Evolutionary conservation across 2,797 vertebrate genomes (phyloP).

Genomic region (Malacoraja senta): DNA sequence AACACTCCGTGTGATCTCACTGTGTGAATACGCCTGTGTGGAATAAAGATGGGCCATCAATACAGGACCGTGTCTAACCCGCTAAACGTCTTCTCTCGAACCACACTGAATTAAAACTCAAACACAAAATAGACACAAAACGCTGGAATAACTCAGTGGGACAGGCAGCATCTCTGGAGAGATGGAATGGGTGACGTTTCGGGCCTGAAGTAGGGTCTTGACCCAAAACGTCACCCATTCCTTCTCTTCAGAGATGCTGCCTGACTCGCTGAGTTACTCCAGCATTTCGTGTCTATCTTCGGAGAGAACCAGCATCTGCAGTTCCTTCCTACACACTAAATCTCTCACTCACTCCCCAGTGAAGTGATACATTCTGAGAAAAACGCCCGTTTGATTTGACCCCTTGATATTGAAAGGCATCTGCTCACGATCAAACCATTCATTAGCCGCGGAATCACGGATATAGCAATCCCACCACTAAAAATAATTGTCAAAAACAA

Average conservation of each 20-base stretch:
- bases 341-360: background rate
- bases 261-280: too few relatives aligned
- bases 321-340: too few relatives aligned
- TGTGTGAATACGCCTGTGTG: background rate
- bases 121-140: too few relatives aligned
- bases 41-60: background rate
- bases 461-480: background rate
- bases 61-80: background rate
- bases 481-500: background rate
- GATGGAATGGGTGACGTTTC: too few relatives aligned
- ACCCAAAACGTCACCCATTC: too few relatives aligned
- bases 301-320: too few relatives aligned
- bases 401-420: background rate
- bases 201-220: too few relatives aligned
- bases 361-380: background rate
- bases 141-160: too few relatives aligned
- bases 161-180: too few relatives aligned
- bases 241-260: too few relatives aligned
- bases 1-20: background rate
- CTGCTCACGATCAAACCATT: background rate
- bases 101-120: background rate
- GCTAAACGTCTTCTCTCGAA: background rate
- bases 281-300: too few relatives aligned
- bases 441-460: background rate
- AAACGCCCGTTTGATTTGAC: background rate